Evolutionary conservation across 2,888 invertebrate species (phyloP).

Genomic region (Coremacera marginata): DNA sequence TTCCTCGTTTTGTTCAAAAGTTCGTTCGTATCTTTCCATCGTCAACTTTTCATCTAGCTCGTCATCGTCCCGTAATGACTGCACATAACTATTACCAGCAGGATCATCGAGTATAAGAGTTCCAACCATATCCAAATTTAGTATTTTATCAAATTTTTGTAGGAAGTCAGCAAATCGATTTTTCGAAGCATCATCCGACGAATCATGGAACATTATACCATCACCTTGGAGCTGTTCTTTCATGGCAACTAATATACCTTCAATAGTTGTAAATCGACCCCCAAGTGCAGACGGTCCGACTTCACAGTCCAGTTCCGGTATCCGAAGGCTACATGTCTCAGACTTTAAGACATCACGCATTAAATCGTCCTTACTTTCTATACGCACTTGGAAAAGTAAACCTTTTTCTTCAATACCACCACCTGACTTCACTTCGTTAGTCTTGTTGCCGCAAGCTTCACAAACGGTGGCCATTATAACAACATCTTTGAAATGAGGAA

Average conservation of each 20-base stretch:
- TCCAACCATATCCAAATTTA: slow-evolving; percentile 74
- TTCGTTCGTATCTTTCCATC: slow-evolving; percentile 84
- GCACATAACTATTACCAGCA: slow-evolving; percentile 96
- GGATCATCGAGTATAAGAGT: slow-evolving; percentile 94
- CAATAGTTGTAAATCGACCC: slow-evolving; percentile 95
- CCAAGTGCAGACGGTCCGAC: slow-evolving; percentile 88
- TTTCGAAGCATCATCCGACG: slow-evolving; percentile 73
- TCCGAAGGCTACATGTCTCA: slow-evolving; percentile 81
- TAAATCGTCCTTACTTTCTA: slow-evolving; percentile 82
- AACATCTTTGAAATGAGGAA: slow-evolving; percentile 98
- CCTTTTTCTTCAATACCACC: slow-evolving; percentile 89
- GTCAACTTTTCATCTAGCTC: slow-evolving; percentile 80
- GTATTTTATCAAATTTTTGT: slow-evolving; percentile 75
- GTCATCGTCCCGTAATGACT: slow-evolving; percentile 78
- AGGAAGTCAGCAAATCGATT: slow-evolving; percentile 76
- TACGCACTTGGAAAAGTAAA: slow-evolving; percentile 79
- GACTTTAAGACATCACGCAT: slow-evolving; percentile 95
- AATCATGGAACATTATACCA: slow-evolving; percentile 81
- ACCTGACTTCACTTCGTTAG: slow-evolving; percentile 97
- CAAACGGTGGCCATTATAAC: slow-evolving; percentile 97
- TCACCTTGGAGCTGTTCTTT: slow-evolving; percentile 79
- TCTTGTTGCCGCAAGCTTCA: slow-evolving; percentile 89
- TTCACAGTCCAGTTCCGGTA: slow-evolving; percentile 91
- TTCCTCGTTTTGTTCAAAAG: slow-evolving; percentile 93
- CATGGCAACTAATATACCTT: slow-evolving; percentile 86